A percentile compares a stretch with the other conserved stretches of the same genome.
Conservation (phyloP, 2,113 vertebrate species). For the Rhineura floridana region DNA sequence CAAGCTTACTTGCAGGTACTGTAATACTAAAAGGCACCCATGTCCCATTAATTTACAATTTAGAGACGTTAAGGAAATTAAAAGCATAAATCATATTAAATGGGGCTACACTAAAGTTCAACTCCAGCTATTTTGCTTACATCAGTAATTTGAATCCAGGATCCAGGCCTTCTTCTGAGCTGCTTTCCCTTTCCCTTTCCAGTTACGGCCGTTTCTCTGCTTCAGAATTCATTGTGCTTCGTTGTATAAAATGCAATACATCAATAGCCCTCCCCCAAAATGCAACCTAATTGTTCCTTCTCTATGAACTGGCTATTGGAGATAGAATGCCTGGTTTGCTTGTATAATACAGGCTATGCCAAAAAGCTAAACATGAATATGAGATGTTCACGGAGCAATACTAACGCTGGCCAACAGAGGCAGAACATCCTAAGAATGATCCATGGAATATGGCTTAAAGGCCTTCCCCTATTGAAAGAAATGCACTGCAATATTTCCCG, state of each 20-base stretch:
- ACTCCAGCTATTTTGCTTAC: slow-evolving; percentile 6
- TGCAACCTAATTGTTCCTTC: not conserved
- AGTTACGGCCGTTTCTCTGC: not conserved
- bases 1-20: slow-evolving; percentile 13
- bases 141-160: slow-evolving; percentile 16
- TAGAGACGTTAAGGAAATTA: slow-evolving; percentile 50
- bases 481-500: not conserved
- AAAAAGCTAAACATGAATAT: not conserved
- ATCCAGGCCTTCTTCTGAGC: not conserved
- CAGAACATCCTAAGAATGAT: not conserved
- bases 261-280: not conserved
- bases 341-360: not conserved
- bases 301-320: not conserved
- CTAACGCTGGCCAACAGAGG: not conserved
- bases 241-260: not conserved
- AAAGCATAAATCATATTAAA: slow-evolving; percentile 33
- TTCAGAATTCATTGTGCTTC: slow-evolving; percentile 8
- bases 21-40: not conserved
- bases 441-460: not conserved
- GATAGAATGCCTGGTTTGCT: not conserved
- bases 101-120: not conserved
- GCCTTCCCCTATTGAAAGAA: not conserved
- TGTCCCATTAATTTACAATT: slow-evolving; percentile 31
- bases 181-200: not conserved
- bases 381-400: not conserved